Evolutionary conservation across 2,888 invertebrate species (phyloP), one percentile per base, ranked within the genome.

Genomic region (Pycnomerus fuliginosus): DNA sequence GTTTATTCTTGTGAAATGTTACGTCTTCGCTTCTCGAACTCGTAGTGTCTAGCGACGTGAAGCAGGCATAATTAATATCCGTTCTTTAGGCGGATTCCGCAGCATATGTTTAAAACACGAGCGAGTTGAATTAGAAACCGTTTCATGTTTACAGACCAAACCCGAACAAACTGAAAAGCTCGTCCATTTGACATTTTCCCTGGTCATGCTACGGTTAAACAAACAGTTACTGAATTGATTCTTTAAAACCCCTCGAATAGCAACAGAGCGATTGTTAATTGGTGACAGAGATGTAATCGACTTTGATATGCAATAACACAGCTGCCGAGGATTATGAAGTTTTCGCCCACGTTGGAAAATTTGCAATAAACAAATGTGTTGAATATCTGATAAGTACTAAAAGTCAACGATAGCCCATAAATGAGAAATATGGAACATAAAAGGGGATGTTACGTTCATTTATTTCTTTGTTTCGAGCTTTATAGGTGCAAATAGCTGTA

Each of bases 321-420:
- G n/a, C n/a, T n/a, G 27, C 17, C 15, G 22, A 16, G 28, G 37
- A 10, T 29, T 38, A 36, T 42, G 35, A 29, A 27, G 36, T 29
- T 24, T 28, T 10, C 30, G 37, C 36, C 25, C n/a, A 7, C n/a
- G 31, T 2, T 13, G 24, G 17, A 20, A 40, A 45, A 39, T 45
- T 45, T 39, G 40, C 28, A 35, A 40, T 44, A 48, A 47, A 48
- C 39, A 40, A 30, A 36, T 44, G 43, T 31, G 40, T 39, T 44
- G 48, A 48, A 48, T 44, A 44, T 40, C 37, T 33, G 42, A 47
- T 39, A 38, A 29, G 36, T 30, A 37, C 16, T 48, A 45, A 45
- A 44, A 48, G 30, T 32, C 34, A 28, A 36, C 40, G 32, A 31
- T 39, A 38, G 28, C 25, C 37, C 34, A 39, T 47, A 44, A 48